Evolutionary conservation across 2,113 vertebrate species (phyloP).

Genomic region (Meriones unguiculatus): DNA sequence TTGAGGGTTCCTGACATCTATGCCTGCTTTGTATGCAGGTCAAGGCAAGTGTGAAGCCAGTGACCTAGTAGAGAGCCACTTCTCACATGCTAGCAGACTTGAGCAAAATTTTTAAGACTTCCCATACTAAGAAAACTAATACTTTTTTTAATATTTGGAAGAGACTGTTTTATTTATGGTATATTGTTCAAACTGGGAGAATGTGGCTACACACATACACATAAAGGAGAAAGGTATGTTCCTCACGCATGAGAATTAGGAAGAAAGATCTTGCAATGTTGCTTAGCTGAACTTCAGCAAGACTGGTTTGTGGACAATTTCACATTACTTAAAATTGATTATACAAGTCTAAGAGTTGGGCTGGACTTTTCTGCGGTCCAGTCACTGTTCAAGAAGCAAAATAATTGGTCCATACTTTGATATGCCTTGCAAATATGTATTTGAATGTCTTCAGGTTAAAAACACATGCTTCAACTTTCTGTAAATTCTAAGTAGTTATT

Average conservation of each 20-base stretch:
- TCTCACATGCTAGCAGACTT: accelerated
- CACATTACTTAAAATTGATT: not conserved
- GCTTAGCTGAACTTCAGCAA: accelerated
- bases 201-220: not conserved
- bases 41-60: not conserved
- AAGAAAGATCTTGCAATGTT: too few relatives aligned
- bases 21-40: not conserved
- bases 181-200: not conserved
- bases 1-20: accelerated
- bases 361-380: too few relatives aligned
- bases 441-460: not conserved
- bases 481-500: not conserved
- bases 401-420: not conserved
- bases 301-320: not conserved
- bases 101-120: not conserved
- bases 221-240: accelerated
- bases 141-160: not conserved
- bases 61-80: not conserved
- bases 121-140: not conserved
- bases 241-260: not conserved
- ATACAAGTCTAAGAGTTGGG: not conserved
- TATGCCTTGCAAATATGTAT: not conserved
- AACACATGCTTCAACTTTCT: not conserved
- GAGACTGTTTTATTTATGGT: not conserved
- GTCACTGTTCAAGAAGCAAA: not conserved